These are phyloP conservation scores for Aulostomus chinensis DNA, from an alignment of 2,797 vertebrate genomes.

Conservation along the genomic window DNA sequence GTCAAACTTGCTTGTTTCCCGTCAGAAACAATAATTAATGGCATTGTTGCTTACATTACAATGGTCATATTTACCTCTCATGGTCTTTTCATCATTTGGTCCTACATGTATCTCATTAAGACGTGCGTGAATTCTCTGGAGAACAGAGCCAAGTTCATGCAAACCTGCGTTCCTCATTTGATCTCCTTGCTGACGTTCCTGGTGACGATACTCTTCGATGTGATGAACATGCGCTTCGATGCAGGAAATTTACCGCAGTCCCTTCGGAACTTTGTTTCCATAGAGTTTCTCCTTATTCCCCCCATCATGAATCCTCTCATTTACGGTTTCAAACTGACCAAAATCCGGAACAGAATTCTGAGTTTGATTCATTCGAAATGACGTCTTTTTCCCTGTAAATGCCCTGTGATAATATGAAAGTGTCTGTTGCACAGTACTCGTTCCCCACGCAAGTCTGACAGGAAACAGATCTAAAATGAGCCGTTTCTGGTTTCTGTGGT, in stretches of 20 bases:
- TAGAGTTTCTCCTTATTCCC: conserved; percentile 49
- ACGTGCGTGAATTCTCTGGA: conserved; percentile 38
- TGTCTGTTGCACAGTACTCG: too few relatives aligned
- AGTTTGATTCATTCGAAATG: not conserved
- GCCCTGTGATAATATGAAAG: too few relatives aligned
- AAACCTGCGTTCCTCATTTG: conserved; percentile 60
- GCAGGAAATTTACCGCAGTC: not conserved
- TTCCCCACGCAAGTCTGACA: too few relatives aligned
- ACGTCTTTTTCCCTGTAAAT: too few relatives aligned
- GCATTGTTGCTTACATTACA: conserved; percentile 14
- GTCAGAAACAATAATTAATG: conserved; percentile 1
- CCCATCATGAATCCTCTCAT: conserved; percentile 52
- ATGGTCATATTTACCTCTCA: conserved; percentile 19
- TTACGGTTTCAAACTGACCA: conserved; percentile 51
- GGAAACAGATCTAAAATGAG: too few relatives aligned
- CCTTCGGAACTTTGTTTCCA: conserved; percentile 23
- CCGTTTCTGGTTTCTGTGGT: too few relatives aligned
- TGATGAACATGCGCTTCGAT: not conserved
- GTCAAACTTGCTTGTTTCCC: conserved; percentile 42
- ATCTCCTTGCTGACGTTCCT: conserved; percentile 13
- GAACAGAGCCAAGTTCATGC: conserved; percentile 52
- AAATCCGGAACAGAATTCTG: conserved; percentile 20
- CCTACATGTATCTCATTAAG: conserved; percentile 44
- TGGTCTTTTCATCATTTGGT: conserved; percentile 28
- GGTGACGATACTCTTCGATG: conserved; percentile 9